phyloP scores from a whole-genome alignment of 2,113 vertebrate species.

The Puntigrus tetrazona region DNA sequence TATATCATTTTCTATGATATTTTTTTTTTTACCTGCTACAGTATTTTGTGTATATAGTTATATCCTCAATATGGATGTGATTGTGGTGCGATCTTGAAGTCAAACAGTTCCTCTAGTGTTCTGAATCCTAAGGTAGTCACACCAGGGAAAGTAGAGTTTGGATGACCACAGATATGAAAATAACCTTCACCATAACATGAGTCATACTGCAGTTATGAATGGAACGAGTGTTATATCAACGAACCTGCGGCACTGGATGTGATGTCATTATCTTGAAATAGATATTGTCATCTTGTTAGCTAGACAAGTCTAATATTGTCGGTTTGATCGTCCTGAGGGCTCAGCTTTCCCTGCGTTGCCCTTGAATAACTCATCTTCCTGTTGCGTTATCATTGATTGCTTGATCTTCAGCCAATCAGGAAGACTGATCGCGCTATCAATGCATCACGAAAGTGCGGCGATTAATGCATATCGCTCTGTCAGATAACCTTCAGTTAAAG shows the following conservation, averaged over 20 bases:
- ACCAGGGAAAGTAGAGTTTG: slow-evolving; percentile 17
- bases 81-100: not conserved
- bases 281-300: slow-evolving; percentile 50
- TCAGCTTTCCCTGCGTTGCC: slow-evolving; percentile 40
- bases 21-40: not conserved
- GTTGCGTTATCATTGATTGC: slow-evolving; percentile 35
- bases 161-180: slow-evolving; percentile 38
- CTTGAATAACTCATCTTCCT: slow-evolving; percentile 45
- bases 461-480: slow-evolving; percentile 1
- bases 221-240: slow-evolving; percentile 43
- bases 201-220: slow-evolving; percentile 48
- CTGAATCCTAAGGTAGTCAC: not conserved
- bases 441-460: slow-evolving; percentile 6
- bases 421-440: slow-evolving; percentile 11
- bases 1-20: not conserved
- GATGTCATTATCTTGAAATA: slow-evolving; percentile 51
- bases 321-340: slow-evolving; percentile 45
- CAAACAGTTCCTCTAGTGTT: not conserved
- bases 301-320: slow-evolving; percentile 49
- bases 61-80: not conserved
- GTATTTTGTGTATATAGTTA: not conserved
- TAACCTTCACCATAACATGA: slow-evolving; percentile 54
- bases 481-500: slow-evolving; percentile 21
- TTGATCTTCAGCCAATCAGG: slow-evolving; percentile 34
- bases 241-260: slow-evolving; percentile 46